Evolutionary conservation across 1,140 invertebrate species (phyloP).

Genomic region (Drosophila sp.): DNA sequence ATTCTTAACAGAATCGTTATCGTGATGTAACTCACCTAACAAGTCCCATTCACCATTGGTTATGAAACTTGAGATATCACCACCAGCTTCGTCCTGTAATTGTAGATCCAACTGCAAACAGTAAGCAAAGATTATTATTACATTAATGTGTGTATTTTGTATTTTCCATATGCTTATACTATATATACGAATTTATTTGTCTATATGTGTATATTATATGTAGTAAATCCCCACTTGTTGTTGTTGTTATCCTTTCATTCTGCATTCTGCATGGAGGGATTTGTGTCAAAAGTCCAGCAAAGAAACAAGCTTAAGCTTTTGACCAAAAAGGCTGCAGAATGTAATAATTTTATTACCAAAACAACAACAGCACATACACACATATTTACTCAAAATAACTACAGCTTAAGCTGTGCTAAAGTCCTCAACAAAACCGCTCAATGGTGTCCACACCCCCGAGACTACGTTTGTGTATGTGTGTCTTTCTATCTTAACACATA

Average conservation of each 20-base stretch:
- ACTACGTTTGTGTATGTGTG: slow-evolving; percentile 3
- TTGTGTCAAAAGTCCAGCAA: slow-evolving; percentile 41
- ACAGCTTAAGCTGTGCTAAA: slow-evolving; percentile 48
- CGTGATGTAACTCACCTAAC: slow-evolving; percentile 90
- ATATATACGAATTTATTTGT: slow-evolving; percentile 10
- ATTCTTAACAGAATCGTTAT: background rate
- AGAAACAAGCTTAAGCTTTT: slow-evolving; percentile 40
- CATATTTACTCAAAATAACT: slow-evolving; percentile 18
- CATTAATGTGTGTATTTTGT: slow-evolving; percentile 22
- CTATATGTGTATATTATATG: background rate
- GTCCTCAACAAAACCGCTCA: slow-evolving; percentile 30
- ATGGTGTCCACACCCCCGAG: slow-evolving; percentile 14
- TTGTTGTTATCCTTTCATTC: slow-evolving; percentile 21
- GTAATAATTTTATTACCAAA: slow-evolving; percentile 48
- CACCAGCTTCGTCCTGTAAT: slow-evolving; percentile 94
- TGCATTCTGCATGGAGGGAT: slow-evolving; percentile 28
- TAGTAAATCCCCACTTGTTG: slow-evolving; percentile 14
- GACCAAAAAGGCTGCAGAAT: slow-evolving; percentile 47
- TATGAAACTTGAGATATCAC: slow-evolving; percentile 97
- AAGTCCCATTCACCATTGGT: slow-evolving; percentile 99
- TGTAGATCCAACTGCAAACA: slow-evolving; percentile 94
- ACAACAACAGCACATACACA: slow-evolving; percentile 25
- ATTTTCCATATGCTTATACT: too few relatives aligned
- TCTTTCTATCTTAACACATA: slow-evolving; percentile 4
- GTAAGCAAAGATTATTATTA: slow-evolving; percentile 8